Conservation (phyloP, 1,140 invertebrate species). For the Nautilus pompilius region DNA sequence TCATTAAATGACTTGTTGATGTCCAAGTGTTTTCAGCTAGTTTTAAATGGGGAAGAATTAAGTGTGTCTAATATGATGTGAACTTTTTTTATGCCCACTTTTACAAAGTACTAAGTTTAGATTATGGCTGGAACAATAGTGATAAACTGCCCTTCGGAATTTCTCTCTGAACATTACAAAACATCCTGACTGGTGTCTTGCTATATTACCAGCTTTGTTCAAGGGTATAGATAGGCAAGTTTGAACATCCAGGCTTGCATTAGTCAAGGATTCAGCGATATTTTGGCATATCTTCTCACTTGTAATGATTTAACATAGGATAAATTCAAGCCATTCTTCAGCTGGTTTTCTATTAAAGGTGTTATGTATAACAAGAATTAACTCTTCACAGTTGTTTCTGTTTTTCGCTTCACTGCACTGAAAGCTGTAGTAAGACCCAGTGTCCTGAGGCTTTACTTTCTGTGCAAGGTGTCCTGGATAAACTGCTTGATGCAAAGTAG, state of each 20-base stretch:
- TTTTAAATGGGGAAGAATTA: too few relatives aligned
- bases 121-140: slow-evolving; percentile 21
- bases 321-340: slow-evolving; percentile 17
- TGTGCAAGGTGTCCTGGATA: too few relatives aligned
- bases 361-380: slow-evolving; percentile 18
- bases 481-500: too few relatives aligned
- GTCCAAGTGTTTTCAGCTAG: too few relatives aligned
- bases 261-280: slow-evolving; percentile 10
- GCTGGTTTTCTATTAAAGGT: slow-evolving; percentile 3
- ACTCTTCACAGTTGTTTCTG: slow-evolving; percentile 18
- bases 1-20: too few relatives aligned
- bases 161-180: slow-evolving; percentile 9
- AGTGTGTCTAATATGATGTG: slow-evolving; percentile 17
- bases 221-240: slow-evolving; percentile 21
- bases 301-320: slow-evolving; percentile 17
- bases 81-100: slow-evolving; percentile 21
- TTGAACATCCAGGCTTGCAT: slow-evolving; percentile 6
- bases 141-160: slow-evolving; percentile 15
- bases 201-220: slow-evolving; percentile 23
- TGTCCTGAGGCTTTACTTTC: too few relatives aligned
- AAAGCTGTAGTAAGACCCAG: slow-evolving; percentile 15
- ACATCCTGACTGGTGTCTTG: slow-evolving; percentile 12
- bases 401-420: slow-evolving; percentile 20
- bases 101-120: slow-evolving; percentile 19
- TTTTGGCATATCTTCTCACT: slow-evolving; percentile 10